Evolutionary conservation across 2,888 invertebrate species (phyloP).

Genomic region (Ormyrus pomaceus): DNA sequence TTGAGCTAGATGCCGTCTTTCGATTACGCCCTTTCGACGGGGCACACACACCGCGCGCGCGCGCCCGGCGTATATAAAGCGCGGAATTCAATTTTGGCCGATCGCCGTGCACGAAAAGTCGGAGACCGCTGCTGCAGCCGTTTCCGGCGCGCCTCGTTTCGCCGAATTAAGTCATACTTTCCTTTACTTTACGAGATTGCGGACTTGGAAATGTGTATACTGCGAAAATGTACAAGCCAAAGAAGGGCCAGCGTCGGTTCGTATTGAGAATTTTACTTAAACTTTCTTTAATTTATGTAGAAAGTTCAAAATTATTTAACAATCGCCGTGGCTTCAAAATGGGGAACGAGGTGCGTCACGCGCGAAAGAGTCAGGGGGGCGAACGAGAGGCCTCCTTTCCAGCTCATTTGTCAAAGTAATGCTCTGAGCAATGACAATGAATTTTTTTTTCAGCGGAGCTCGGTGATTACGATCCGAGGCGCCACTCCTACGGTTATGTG

Average conservation of each 20-base stretch:
- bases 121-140: background rate
- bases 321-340: no score
- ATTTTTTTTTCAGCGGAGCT: constrained; percentile 86
- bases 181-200: background rate
- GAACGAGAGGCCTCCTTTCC: background rate
- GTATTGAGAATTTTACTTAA: no score
- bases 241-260: no score
- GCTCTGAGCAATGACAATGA: constrained; percentile 39
- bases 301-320: no score
- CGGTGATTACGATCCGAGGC: constrained; percentile 93
- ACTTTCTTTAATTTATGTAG: no score
- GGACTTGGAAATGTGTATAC: no score
- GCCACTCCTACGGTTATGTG: constrained; percentile 93
- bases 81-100: constrained; percentile 37
- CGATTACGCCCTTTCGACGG: constrained; percentile 8
- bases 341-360: background rate
- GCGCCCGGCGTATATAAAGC: background rate
- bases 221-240: no score
- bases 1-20: constrained; percentile 27
- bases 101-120: background rate
- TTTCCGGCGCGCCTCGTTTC: background rate
- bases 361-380: background rate
- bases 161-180: constrained; percentile 19
- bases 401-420: constrained; percentile 3
- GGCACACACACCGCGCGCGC: no score